Evolutionary conservation across 2,888 invertebrate species (phyloP).

Genomic region (Euplexia lucipara): DNA sequence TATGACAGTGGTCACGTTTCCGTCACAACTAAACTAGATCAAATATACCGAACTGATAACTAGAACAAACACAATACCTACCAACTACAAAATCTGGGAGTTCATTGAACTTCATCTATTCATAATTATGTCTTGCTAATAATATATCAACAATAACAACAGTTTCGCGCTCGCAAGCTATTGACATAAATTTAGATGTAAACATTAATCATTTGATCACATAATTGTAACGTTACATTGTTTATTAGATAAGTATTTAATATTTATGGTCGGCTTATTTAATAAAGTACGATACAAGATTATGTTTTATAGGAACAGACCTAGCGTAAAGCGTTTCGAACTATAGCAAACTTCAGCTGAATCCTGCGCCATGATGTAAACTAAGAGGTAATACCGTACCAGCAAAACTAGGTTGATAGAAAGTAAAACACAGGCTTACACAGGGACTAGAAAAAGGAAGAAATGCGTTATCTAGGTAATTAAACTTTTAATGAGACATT

Average conservation of each 20-base stretch:
- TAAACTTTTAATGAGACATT: no score
- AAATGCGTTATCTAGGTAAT: no score
- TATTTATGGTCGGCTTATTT: no score
- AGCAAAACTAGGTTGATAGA: no score
- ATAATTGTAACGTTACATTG: conserved; percentile 13
- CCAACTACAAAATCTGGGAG: conserved; percentile 68
- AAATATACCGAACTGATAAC: conserved; percentile 74
- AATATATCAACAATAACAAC: conserved; percentile 10
- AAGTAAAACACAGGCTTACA: no score
- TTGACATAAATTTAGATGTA: conserved; percentile 37
- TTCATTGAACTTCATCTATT: conserved; percentile 70
- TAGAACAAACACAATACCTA: conserved; percentile 59
- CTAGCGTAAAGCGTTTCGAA: no score
- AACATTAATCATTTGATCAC: conserved; percentile 38
- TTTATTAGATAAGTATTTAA: neutral
- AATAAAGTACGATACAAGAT: neutral
- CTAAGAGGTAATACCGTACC: no score
- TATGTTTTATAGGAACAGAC: no score
- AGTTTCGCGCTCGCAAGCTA: conserved; percentile 40
- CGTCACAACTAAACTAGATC: conserved; percentile 64
- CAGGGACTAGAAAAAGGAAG: no score
- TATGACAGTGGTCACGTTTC: conserved; percentile 68
- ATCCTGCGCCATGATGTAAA: no score
- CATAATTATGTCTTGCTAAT: conserved; percentile 30
- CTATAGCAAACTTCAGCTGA: no score